Base-by-base conservation (phyloP, 2,888 invertebrate genomes). In the Plusia festucae region DNA sequence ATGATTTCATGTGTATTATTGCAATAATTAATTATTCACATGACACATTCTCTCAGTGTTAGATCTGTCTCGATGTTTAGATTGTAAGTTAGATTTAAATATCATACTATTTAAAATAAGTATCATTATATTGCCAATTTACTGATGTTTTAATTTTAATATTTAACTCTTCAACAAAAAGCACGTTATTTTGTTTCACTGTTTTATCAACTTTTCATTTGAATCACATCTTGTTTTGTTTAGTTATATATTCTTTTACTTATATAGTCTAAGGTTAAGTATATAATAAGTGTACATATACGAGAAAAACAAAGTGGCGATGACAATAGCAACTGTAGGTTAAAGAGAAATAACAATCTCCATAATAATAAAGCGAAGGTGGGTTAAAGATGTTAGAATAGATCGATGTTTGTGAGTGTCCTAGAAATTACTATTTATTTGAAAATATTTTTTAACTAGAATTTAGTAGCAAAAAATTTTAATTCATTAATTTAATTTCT, bases 271-370 rank as follows among this genome's bases (percentile, higher is more conserved):
- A 58, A 30, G 46, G 20, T 51, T 54, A 34, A 24, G 20, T 57
- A 18, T 27, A 4, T 5, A 34, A 58, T 70, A 78, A 49, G 49
- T 13, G 66, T 78, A 73, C 55, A 70, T 81, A 70, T 69, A 69
- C 15, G 46, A 60, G 65, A 70, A 82, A 79, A 74, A 73, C 75
- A 79, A 86, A 78, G 94, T 93, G 93, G 92, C 93, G 76, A 92
- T 89, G 94, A 94, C 93, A 94, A 94, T 94, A 93, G 81, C 82
- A 88, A 78, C 61, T 63, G 73, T 92, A 91, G 87, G 70, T 65
- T 80, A 80, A 40, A 64, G 65, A 68, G 60, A 62, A 87, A 84
- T 70, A 49, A n/a, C n/a, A n/a, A 64, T 67, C 60, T 57, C 58
- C 34, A 49, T 24, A 40, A 40, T 40, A 40, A 22, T 34, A 15